Conservation (phyloP, 2,797 vertebrate genomes). For the Lutjanus argentimaculatus region DNA sequence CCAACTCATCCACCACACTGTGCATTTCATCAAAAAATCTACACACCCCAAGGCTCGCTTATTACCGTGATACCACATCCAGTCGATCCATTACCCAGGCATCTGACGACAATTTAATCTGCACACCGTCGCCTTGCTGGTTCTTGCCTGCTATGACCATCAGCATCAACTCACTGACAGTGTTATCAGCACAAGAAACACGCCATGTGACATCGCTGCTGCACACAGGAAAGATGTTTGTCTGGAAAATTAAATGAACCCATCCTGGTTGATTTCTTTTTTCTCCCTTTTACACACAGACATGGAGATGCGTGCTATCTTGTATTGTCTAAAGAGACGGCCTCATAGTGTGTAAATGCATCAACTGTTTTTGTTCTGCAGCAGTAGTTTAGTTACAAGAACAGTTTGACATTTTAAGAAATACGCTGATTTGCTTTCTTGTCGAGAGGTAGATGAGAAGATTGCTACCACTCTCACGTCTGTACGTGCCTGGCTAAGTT, state of each 20-base stretch:
- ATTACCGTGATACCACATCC: conserved; percentile 53
- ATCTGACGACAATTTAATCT: conserved; percentile 53
- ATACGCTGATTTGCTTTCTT: neutral
- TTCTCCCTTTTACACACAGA: neutral
- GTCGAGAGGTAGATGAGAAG: neutral
- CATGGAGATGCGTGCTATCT: conserved; percentile 6
- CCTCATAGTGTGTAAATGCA: neutral
- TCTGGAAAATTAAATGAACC: conserved; percentile 16
- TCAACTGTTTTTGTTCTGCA: conserved; percentile 4
- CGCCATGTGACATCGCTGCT: conserved; percentile 35
- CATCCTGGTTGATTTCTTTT: neutral
- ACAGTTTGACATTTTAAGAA: neutral
- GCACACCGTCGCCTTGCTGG: conserved; percentile 1
- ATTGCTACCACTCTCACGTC: neutral
- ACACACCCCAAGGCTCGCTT: conserved; percentile 45
- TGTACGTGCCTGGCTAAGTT: neutral
- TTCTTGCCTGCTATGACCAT: conserved; percentile 23
- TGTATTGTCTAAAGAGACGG: no score
- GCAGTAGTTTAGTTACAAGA: conserved; percentile 2
- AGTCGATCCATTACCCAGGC: conserved; percentile 58
- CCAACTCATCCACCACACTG: conserved; percentile 48
- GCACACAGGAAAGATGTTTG: conserved; percentile 36
- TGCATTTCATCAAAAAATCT: conserved; percentile 53
- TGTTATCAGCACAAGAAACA: conserved; percentile 46
- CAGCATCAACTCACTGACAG: conserved; percentile 33